Evolutionary conservation across 2,113 vertebrate species (phyloP), one percentile per base, ranked within the genome.

Genomic region (Sapayoa aenigma): DNA sequence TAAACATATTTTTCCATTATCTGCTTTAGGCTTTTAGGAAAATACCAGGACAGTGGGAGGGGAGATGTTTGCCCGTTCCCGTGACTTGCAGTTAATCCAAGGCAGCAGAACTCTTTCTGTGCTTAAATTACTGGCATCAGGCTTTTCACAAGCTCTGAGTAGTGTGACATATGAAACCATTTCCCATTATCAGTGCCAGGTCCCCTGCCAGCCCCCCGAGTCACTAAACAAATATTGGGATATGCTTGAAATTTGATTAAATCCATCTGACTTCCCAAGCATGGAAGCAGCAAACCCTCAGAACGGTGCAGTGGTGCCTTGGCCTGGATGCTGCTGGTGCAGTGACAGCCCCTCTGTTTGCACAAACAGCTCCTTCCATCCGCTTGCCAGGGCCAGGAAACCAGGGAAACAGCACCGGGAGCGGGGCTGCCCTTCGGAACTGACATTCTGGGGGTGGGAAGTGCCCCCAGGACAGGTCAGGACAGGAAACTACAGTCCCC

Each of bases 241-340:
- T 96, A 79, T n/a, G 93, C 95, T 96, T 95, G 93, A 96, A 97
- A 97, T 97, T 90, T 97, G 88, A 96, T 97, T 97, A 96, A 96
- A 95, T 96, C 95, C 96, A 96, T 68, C 90, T 96, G 96, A 97
- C 95, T 96, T 97, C 92, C 67, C 95, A 96, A 89, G 90, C 88
- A 86, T 96, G 93, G 93, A 89, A 90, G 60, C 65, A 30, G 80
- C 94, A 94, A 95, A 75, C 79, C 68, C 87, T 84, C 56, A 3
- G 90, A 95, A 89, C 33, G 73, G 65, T 53, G 79, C 41, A 50
- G 25, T 2, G 49, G 52, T 49, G 85, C 59, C 73, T 93, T 89
- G 85, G 94, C 46, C 83, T 90, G 85, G 73, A 41, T 53, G 85
- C 62, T 92, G 80, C 53, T 60, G 90, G 15, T 63, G 68, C 83